Evolutionary conservation across 2,113 vertebrate genomes (phyloP), one percentile per base, ranked within the genome.

Genomic region (Corythoichthys intestinalis): DNA sequence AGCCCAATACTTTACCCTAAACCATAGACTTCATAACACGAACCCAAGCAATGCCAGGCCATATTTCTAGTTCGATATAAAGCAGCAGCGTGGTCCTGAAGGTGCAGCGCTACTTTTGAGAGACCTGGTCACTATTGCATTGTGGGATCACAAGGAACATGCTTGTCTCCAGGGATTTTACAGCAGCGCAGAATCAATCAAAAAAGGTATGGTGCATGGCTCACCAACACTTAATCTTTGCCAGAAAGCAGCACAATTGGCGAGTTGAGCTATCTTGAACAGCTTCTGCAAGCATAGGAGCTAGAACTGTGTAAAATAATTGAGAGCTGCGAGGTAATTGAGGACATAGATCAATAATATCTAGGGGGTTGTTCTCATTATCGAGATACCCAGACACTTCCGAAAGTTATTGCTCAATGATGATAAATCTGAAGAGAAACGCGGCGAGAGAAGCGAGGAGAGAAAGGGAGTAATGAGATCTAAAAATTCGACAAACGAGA

Each of bases 301-400:
- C 65, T 71, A 70, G 70, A 74, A 54, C 56, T 69, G 71, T 75
- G 78, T 85, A 89, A 78, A 85, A 88, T 88, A 83, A 91, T 85
- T 87, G 83, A 87, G 74, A 65, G 75, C 79, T 82, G 79, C 75
- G 82, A 87, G 81, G 83, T 89, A 88, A 90, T 87, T 89, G 77
- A 83, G 71, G 86, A 85, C 61, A 65, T 81, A 86, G 87, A 91
- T 89, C 91, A 87, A 90, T 87, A 86, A 88, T 73, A 79, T 86
- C 82, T 78, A 70, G 75, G 66, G 83, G 74, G 70, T 79, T 89
- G 80, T 84, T 85, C 83, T 88, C 83, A 85, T 89, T 86, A 88
- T 70, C 59, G 79, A 75, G 69, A 78, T 57, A 82, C 49, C 56
- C 60, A 66, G 74, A 84, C 80, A 77, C 72, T 72, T 85, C 69